These are phyloP conservation scores for Gopherus flavomarginatus DNA, from an alignment of 2,113 vertebrate species.

Conservation along the genomic window DNA sequence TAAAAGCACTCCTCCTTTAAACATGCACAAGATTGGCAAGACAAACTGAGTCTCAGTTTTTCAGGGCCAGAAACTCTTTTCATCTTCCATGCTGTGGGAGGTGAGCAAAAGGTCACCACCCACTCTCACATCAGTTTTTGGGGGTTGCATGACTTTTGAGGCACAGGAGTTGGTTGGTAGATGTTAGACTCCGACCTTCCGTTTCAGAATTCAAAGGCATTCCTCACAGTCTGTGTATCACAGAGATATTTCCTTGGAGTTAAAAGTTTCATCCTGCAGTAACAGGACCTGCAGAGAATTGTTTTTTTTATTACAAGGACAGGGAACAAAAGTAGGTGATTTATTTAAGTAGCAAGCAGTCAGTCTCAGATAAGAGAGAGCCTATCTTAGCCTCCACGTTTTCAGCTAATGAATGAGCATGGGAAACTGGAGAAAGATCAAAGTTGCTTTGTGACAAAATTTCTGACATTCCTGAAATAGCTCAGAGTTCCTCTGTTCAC, in stretches of 20 bases:
- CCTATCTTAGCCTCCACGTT: slow-evolving; percentile 51
- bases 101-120: slow-evolving; percentile 44
- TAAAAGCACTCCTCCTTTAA: neutral
- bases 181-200: slow-evolving; percentile 56
- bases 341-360: slow-evolving; percentile 53
- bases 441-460: slow-evolving; percentile 76
- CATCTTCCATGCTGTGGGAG: slow-evolving; percentile 1
- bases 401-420: slow-evolving; percentile 73
- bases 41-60: neutral
- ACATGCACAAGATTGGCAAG: neutral
- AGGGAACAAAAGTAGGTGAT: slow-evolving; percentile 53
- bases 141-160: slow-evolving; percentile 26
- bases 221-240: slow-evolving; percentile 43
- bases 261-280: slow-evolving; percentile 5
- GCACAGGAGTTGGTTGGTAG: slow-evolving; percentile 42
- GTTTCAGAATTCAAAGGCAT: slow-evolving; percentile 73
- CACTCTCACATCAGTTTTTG: slow-evolving; percentile 9
- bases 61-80: slow-evolving; percentile 11
- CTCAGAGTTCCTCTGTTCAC: slow-evolving; percentile 72
- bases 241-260: slow-evolving; percentile 52
- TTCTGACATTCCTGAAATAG: slow-evolving; percentile 82
- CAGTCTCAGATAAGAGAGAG: slow-evolving; percentile 34
- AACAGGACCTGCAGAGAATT: slow-evolving; percentile 15
- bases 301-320: slow-evolving; percentile 58
- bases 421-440: slow-evolving; percentile 74